phyloP scores from a whole-genome alignment of 23 tunicate genomes.

The Pegea sp. region DNA sequence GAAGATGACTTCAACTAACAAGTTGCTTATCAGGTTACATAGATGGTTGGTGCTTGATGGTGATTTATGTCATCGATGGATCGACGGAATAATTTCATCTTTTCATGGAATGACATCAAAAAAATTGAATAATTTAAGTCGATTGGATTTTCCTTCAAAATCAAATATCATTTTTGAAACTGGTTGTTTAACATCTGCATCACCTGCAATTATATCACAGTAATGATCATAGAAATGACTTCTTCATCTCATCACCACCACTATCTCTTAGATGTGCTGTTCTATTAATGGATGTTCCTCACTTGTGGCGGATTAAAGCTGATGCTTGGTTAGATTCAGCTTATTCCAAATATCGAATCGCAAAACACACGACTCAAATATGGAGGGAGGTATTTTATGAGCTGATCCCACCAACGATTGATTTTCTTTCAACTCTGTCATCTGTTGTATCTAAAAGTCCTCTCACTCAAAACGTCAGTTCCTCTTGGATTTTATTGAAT shows the following conservation, averaged over 20 bases:
- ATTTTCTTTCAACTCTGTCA: conserved; percentile 23
- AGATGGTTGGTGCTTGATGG: conserved; percentile 84
- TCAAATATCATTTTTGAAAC: conserved; percentile 45
- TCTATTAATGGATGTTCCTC: conserved; percentile 13
- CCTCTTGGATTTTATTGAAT: too few species aligned
- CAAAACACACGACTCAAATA: conserved; percentile 14
- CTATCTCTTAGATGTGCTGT: conserved; percentile 82
- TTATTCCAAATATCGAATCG: conserved; percentile 28
- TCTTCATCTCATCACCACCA: too few species aligned
- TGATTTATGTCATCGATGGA: conserved; percentile 33
- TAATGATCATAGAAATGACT: not conserved
- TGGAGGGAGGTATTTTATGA: conserved; percentile 38
- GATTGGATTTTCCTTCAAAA: conserved; percentile 9
- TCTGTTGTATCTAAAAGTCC: too few species aligned
- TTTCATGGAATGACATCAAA: conserved; percentile 36
- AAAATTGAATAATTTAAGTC: conserved; percentile 16
- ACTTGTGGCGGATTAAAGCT: conserved; percentile 31
- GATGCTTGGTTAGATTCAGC: conserved; percentile 57
- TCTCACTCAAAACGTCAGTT: conserved; percentile 20
- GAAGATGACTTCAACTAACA: too few species aligned
- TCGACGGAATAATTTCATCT: conserved; percentile 38
- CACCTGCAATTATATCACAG: conserved; percentile 68
- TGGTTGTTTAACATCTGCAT: conserved; percentile 38
- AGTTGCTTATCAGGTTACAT: conserved; percentile 23
- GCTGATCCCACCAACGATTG: conserved; percentile 26